These are phyloP conservation scores for Crioceris asparagi DNA, from an alignment of 2,888 invertebrate species.

Conservation along the genomic window DNA sequence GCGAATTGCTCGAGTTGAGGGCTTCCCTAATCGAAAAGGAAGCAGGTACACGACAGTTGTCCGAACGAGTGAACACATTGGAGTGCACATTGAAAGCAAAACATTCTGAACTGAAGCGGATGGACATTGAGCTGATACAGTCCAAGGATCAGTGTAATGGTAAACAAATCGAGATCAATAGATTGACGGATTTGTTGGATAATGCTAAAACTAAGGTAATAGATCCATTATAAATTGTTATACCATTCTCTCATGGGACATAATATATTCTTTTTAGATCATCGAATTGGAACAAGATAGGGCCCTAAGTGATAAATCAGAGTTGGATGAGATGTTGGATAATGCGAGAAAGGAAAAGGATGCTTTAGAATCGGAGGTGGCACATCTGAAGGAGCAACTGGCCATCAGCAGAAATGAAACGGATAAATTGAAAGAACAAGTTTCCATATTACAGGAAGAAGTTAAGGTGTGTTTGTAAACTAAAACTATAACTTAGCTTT, in stretches of 20 bases:
- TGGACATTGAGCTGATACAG: slow-evolving; percentile 60
- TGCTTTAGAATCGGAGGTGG: slow-evolving; percentile 54
- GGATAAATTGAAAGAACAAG: slow-evolving; percentile 53
- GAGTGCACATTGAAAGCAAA: slow-evolving; percentile 67
- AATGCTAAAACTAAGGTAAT: slow-evolving; percentile 70
- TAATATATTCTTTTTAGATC: slow-evolving; percentile 37
- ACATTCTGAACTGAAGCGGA: slow-evolving; percentile 60
- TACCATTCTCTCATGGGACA: neutral
- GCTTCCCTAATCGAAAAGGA: slow-evolving; percentile 37
- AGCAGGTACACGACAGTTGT: slow-evolving; percentile 53
- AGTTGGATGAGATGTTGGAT: slow-evolving; percentile 59
- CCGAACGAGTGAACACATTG: slow-evolving; percentile 57
- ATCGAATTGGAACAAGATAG: slow-evolving; percentile 58
- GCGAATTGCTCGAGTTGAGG: slow-evolving; percentile 56
- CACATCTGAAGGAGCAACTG: slow-evolving; percentile 57
- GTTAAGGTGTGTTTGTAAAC: slow-evolving; percentile 42
- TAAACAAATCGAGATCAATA: slow-evolving; percentile 67
- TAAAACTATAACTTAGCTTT: neutral
- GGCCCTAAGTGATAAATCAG: slow-evolving; percentile 57
- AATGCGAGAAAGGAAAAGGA: slow-evolving; percentile 63
- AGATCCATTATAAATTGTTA: neutral
- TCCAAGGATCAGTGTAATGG: slow-evolving; percentile 66
- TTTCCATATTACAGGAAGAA: slow-evolving; percentile 59
- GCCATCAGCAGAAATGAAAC: slow-evolving; percentile 60
- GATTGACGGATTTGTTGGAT: slow-evolving; percentile 66